Evolutionary conservation across 2,888 invertebrate genomes (phyloP).

Genomic region (Tortricodes alternella): DNA sequence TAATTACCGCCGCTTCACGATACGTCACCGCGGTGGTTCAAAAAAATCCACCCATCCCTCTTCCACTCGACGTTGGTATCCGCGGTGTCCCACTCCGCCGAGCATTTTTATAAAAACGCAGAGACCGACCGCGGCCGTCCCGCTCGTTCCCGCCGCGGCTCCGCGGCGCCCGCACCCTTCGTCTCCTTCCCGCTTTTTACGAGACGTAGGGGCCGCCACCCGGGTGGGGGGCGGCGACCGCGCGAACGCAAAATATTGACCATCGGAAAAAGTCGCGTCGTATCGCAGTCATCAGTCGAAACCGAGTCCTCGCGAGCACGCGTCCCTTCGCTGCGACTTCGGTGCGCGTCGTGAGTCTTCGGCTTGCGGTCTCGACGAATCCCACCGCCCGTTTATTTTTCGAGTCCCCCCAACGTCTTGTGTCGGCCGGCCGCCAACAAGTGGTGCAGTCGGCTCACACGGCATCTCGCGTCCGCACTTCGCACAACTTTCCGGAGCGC

Average conservation of each 20-base stretch:
- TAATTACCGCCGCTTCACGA: constrained; percentile 79
- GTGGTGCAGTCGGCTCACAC: constrained; percentile 71
- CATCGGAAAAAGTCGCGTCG: constrained; percentile 84
- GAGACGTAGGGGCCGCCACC: constrained; percentile 80
- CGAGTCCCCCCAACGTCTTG: constrained; percentile 75
- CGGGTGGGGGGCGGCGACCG: constrained; percentile 80
- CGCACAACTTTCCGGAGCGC: constrained; percentile 70
- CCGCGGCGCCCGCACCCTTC: constrained; percentile 75
- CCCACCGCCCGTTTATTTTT: constrained; percentile 69
- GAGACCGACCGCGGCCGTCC: constrained; percentile 78
- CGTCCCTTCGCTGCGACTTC: constrained; percentile 73
- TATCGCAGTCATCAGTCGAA: constrained; percentile 84
- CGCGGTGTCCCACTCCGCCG: constrained; percentile 68
- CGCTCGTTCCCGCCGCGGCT: constrained; percentile 74
- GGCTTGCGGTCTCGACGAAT: constrained; percentile 74
- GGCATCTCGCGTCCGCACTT: constrained; percentile 75
- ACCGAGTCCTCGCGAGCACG: constrained; percentile 77
- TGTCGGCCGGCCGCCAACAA: constrained; percentile 70
- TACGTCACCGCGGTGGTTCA: constrained; percentile 80
- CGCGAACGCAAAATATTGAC: constrained; percentile 84
- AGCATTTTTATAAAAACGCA: constrained; percentile 83
- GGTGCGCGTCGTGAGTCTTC: constrained; percentile 78
- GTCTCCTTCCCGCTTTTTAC: constrained; percentile 84
- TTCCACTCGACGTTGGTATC: constrained; percentile 54
- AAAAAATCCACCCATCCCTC: constrained; percentile 79